A percentile compares a stretch with the other conserved stretches of the same genome.
Evolutionary conservation across 1,140 invertebrate genomes (phyloP).

Genomic region (Centruroides vittatus): DNA sequence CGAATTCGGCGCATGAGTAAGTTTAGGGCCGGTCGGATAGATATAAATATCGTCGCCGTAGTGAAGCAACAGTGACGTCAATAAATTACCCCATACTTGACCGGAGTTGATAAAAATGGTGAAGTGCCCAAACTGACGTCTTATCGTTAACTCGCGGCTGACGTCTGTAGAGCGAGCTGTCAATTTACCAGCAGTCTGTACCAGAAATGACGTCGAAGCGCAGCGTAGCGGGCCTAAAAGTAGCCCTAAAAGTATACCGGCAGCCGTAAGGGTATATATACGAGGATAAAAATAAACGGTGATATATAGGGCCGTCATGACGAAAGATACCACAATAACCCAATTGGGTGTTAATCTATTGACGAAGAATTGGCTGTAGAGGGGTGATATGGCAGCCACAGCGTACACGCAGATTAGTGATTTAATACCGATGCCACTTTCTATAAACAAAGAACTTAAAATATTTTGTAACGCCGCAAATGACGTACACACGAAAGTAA

Average conservation of each 20-base stretch:
- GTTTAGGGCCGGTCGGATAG: conserved; percentile 6
- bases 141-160: conserved; percentile 10
- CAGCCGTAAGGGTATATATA: conserved; percentile 13
- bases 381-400: conserved; percentile 15
- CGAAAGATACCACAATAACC: conserved; percentile 15
- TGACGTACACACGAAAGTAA: conserved; percentile 16
- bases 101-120: conserved; percentile 17
- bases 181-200: conserved; percentile 17
- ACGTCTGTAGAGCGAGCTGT: conserved; percentile 8
- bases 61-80: conserved; percentile 8
- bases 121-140: conserved; percentile 15
- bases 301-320: conserved; percentile 16
- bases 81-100: conserved; percentile 14
- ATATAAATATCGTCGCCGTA: conserved; percentile 14
- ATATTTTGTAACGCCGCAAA: conserved; percentile 14
- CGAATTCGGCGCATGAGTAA: not conserved
- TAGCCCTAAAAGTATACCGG: conserved; percentile 11
- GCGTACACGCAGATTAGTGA: conserved; percentile 13
- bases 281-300: conserved; percentile 19
- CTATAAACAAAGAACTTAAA: conserved; percentile 17
- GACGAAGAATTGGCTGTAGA: conserved; percentile 18
- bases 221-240: conserved; percentile 15
- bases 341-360: conserved; percentile 17
- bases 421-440: conserved; percentile 13
- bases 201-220: conserved; percentile 17